A percentile compares a stretch with the other conserved stretches of the same genome.
Evolutionary conservation across 35 echinoderm and acorn worm genomes (phyloP).

Genomic region (Anneissia japonica): DNA sequence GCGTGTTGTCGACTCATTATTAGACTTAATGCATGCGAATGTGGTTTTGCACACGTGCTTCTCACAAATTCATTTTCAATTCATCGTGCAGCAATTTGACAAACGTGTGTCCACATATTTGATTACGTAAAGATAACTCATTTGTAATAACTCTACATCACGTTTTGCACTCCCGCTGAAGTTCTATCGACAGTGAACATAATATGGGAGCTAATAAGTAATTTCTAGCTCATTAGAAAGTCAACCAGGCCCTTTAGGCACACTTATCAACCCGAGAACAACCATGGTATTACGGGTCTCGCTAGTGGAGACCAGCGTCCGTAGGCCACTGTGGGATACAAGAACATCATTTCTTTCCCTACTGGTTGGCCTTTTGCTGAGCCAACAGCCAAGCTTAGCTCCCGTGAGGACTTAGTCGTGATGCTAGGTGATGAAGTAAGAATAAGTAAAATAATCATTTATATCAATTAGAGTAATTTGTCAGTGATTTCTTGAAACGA

Average conservation of each 20-base stretch:
- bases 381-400: not conserved
- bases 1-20: too few species aligned
- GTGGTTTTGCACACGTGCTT: too few species aligned
- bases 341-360: not conserved
- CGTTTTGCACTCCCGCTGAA: not conserved
- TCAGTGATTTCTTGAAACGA: not conserved
- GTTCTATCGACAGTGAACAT: not conserved
- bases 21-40: too few species aligned
- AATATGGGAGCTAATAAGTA: not conserved
- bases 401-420: not conserved
- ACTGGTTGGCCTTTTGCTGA: not conserved
- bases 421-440: not conserved
- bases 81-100: not conserved
- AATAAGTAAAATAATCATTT: not conserved
- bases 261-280: not conserved
- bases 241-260: not conserved
- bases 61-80: not conserved
- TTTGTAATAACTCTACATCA: not conserved
- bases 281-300: too few species aligned
- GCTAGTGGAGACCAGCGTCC: not conserved
- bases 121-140: not conserved
- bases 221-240: not conserved
- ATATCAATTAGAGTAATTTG: not conserved
- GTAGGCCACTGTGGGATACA: not conserved
- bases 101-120: not conserved